These are phyloP conservation scores for Stercorarius parasiticus DNA, from an alignment of 2,113 vertebrate species.

Conservation along the genomic window DNA sequence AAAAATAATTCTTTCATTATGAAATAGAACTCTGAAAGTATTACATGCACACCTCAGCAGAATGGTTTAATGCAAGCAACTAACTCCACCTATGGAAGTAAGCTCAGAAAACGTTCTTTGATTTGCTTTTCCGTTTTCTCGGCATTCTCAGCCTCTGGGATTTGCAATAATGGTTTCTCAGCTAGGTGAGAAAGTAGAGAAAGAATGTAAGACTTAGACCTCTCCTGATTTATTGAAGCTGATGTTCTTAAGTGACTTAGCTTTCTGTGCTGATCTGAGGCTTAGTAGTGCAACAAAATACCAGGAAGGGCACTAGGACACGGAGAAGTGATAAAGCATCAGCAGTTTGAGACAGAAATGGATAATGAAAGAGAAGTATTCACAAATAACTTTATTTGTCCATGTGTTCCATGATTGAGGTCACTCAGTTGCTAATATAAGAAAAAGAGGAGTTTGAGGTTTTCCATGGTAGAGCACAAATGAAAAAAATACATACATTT, in stretches of 20 bases:
- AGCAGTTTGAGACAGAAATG: neutral
- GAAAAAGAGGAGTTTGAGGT: neutral
- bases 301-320: neutral
- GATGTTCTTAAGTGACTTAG: neutral
- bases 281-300: neutral
- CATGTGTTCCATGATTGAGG: neutral
- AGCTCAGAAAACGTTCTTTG: neutral
- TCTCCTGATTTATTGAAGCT: neutral
- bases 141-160: neutral
- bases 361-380: neutral
- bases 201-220: neutral
- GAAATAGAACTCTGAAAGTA: neutral
- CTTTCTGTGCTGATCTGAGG: neutral
- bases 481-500: neutral
- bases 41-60: neutral
- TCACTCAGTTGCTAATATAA: neutral
- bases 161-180: neutral
- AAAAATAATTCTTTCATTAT: neutral
- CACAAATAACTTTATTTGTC: neutral
- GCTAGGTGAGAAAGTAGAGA: neutral
- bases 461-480: neutral
- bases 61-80: neutral
- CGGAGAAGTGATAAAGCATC: neutral
- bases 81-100: neutral
- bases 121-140: neutral